These are phyloP conservation scores for Ursus arctos DNA, from an alignment of 2,113 vertebrate genomes.

Conservation along the genomic window DNA sequence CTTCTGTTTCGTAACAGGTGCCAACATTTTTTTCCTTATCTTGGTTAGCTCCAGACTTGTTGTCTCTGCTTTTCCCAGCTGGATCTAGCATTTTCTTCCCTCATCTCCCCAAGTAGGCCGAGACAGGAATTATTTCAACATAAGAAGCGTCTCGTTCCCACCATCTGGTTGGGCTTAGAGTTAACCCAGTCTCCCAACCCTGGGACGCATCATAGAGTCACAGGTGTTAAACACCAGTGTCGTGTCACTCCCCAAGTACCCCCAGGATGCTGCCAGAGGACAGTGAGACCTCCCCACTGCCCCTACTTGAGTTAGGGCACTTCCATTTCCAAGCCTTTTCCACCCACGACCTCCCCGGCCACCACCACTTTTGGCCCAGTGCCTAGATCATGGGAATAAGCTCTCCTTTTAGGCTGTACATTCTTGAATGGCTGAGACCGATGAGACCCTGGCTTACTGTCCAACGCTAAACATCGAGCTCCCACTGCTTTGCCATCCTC, in stretches of 20 bases:
- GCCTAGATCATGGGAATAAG: neutral
- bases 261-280: neutral
- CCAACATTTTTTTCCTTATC: constrained; percentile 43
- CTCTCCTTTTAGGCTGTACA: neutral
- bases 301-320: neutral
- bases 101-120: neutral
- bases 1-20: constrained; percentile 59
- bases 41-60: constrained; percentile 44
- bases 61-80: constrained; percentile 62
- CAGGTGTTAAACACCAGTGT: neutral
- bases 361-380: neutral
- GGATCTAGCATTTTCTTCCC: constrained; percentile 22
- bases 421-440: neutral
- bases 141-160: neutral
- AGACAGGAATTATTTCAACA: constrained; percentile 41
- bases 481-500: neutral
- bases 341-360: neutral
- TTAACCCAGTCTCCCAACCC: constrained; percentile 6
- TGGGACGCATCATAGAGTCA: neutral
- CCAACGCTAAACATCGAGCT: neutral
- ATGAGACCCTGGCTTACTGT: neutral
- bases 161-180: constrained; percentile 12
- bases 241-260: neutral
- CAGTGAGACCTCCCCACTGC: neutral
- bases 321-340: neutral